phyloP scores from a whole-genome alignment of 2,888 invertebrate species.

The Xanthia togata region DNA sequence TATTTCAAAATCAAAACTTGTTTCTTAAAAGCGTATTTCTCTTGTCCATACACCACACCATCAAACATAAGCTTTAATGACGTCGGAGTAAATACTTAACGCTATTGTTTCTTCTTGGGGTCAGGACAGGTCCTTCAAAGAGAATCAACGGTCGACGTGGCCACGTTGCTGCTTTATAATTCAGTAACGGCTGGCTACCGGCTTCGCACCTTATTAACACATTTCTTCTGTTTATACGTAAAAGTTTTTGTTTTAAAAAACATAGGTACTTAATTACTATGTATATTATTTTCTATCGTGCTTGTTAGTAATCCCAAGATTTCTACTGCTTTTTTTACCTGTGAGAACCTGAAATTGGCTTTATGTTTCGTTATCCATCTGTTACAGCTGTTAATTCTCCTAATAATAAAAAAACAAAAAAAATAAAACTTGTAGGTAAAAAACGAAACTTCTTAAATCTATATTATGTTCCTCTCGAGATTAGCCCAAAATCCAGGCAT shows the following conservation, averaged over 20 bases:
- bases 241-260: background rate
- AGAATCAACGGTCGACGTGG: constrained; percentile 36
- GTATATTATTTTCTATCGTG: too few relatives aligned
- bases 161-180: constrained; percentile 39
- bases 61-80: constrained; percentile 23
- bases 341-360: too few relatives aligned
- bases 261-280: too few relatives aligned
- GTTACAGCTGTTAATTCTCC: too few relatives aligned
- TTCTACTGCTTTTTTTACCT: too few relatives aligned
- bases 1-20: background rate
- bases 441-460: background rate
- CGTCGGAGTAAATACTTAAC: constrained; percentile 35
- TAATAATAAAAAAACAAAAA: too few relatives aligned
- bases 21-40: background rate
- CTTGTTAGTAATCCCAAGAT: too few relatives aligned
- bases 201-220: constrained; percentile 49
- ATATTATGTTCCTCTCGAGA: background rate
- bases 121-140: constrained; percentile 30
- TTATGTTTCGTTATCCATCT: too few relatives aligned
- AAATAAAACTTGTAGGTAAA: background rate
- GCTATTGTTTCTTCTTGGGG: constrained; percentile 17
- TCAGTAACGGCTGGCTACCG: constrained; percentile 45
- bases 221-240: constrained; percentile 31
- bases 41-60: background rate
- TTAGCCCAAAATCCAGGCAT: background rate